Evolutionary conservation across 2,113 vertebrate genomes (phyloP).

Genomic region (Odocoileus virginianus): DNA sequence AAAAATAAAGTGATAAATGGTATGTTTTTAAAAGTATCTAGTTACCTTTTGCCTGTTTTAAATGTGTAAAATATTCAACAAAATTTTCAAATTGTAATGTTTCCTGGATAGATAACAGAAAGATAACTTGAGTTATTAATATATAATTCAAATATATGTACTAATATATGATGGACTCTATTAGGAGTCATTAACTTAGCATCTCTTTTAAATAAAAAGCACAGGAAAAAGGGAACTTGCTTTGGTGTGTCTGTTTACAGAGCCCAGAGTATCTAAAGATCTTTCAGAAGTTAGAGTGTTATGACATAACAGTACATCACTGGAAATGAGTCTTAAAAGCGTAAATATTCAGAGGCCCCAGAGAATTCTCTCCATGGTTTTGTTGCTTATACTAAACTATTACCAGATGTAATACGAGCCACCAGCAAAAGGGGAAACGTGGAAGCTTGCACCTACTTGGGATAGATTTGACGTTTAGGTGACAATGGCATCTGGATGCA

Average conservation of each 20-base stretch:
- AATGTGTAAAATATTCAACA: neutral
- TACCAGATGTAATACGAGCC: neutral
- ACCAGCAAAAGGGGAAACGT: rapidly evolving
- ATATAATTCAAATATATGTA: neutral
- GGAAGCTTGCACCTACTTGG: neutral
- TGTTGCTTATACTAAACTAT: neutral
- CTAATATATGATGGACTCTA: neutral
- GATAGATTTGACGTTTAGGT: neutral
- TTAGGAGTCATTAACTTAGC: neutral
- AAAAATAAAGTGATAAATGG: neutral
- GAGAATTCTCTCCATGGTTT: neutral
- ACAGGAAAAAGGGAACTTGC: neutral
- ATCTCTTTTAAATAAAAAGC: neutral
- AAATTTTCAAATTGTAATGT: neutral
- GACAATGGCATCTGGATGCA: too few species aligned
- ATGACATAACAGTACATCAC: neutral
- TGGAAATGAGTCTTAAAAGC: neutral
- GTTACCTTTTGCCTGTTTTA: neutral
- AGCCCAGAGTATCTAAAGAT: neutral
- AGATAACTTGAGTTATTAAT: neutral
- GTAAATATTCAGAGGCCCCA: neutral
- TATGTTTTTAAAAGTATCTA: neutral
- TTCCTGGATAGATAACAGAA: neutral
- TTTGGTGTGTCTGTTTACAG: neutral
- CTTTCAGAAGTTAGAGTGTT: neutral